Evolutionary conservation across 2,797 vertebrate species (phyloP).

Genomic region (Chromis chromis): DNA sequence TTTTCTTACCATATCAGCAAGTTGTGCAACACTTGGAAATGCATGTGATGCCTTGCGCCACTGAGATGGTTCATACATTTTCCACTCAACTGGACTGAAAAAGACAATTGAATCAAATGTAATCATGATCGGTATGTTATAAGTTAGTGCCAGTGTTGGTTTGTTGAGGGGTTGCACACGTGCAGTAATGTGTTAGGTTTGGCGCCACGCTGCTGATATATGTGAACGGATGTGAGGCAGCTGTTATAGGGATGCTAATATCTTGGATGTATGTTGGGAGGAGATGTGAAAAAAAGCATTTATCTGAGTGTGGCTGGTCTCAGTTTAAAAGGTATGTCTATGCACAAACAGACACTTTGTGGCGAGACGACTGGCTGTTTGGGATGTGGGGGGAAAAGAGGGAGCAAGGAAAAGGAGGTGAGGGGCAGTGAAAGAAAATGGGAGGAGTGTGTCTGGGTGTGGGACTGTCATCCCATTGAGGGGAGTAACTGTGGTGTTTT

Average conservation of each 20-base stretch:
- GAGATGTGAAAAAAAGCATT: constrained; percentile 38
- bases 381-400: constrained; percentile 64
- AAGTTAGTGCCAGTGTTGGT: not conserved
- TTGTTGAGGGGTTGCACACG: not conserved
- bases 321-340: constrained; percentile 64
- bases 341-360: constrained; percentile 72
- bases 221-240: not conserved
- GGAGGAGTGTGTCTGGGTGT: constrained; percentile 79
- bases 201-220: not conserved
- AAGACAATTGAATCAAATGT: not conserved
- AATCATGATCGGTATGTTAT: not conserved
- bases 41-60: constrained; percentile 47
- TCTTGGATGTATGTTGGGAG: constrained; percentile 38
- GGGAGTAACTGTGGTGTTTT: constrained; percentile 83
- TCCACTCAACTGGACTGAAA: constrained; percentile 3
- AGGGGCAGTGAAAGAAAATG: constrained; percentile 68
- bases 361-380: constrained; percentile 67
- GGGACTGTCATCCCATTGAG: constrained; percentile 78
- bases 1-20: constrained; percentile 63
- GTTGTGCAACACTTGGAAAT: constrained; percentile 39
- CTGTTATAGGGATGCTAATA: constrained; percentile 19
- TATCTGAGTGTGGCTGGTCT: constrained; percentile 48
- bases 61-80: not conserved
- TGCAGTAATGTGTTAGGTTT: too few relatives aligned
- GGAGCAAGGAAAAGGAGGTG: constrained; percentile 62